Evolutionary conservation across 2,888 invertebrate species (phyloP).

Genomic region (Seira sanloemensis): DNA sequence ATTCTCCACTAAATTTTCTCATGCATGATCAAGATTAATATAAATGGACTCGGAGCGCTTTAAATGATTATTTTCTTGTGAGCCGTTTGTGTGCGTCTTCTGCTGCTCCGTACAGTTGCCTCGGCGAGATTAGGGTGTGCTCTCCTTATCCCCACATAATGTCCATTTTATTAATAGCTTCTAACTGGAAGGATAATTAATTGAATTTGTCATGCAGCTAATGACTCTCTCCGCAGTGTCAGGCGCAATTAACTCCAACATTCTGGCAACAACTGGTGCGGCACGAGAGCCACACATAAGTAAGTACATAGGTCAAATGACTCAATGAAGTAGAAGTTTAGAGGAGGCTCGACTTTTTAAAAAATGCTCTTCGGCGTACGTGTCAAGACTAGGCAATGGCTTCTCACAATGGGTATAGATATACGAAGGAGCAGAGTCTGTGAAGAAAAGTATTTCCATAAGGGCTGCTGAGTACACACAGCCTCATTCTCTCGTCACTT

Average conservation of each 20-base stretch:
- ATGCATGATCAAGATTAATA: too few species aligned
- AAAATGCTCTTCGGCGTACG: background rate
- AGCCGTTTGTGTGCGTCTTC: too few species aligned
- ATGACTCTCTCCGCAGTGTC: slow-evolving; percentile 49
- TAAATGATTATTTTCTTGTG: too few species aligned
- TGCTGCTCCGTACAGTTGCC: too few species aligned
- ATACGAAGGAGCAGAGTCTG: background rate
- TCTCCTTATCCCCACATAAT: background rate
- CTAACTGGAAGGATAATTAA: slow-evolving; percentile 40
- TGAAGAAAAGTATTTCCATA: background rate
- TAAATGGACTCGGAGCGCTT: too few species aligned
- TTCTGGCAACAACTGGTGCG: slow-evolving; percentile 10
- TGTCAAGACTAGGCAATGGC: too few species aligned
- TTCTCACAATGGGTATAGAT: too few species aligned
- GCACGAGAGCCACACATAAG: background rate
- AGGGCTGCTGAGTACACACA: background rate
- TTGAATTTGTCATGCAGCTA: slow-evolving; percentile 40
- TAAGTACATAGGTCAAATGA: slow-evolving; percentile 3
- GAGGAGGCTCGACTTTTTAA: background rate
- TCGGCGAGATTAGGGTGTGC: too few species aligned
- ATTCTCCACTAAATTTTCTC: too few species aligned
- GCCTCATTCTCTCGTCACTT: background rate
- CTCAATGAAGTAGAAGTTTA: background rate
- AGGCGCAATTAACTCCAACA: slow-evolving; percentile 36
- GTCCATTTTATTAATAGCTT: slow-evolving; percentile 31